Percentiles rank a stretch among this genome's conserved stretches.
phyloP scores from a whole-genome alignment of 2,888 invertebrate species.

The Tachystola acroxantha region DNA sequence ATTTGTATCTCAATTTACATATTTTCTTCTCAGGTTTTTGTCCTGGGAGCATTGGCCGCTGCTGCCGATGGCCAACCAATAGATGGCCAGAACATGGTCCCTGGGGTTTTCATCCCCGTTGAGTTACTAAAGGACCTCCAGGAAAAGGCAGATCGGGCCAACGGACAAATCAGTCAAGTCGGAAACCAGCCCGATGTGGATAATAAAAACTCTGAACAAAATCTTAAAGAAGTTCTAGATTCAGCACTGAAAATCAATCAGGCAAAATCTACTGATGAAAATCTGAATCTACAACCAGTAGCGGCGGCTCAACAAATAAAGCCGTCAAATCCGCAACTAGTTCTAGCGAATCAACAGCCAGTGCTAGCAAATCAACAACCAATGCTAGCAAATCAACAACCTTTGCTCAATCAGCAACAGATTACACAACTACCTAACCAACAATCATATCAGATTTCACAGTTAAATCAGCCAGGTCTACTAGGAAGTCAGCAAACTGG shows the following conservation, averaged over 20 bases:
- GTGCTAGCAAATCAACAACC: conserved; percentile 10
- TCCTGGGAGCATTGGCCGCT: conserved; percentile 4
- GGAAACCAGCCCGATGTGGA: conserved; percentile 3
- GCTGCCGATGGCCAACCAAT: conserved; percentile 4
- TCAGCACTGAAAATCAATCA: conserved; percentile 1
- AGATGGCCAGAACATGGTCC: conserved; percentile 16
- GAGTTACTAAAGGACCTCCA: conserved; percentile 34
- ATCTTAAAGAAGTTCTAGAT: neutral
- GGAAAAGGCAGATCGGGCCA: conserved; percentile 19
- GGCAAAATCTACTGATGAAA: neutral
- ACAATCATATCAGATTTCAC: neutral
- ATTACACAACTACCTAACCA: conserved; percentile 10
- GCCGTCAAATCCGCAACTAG: neutral
- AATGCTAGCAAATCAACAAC: conserved; percentile 12
- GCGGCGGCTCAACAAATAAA: neutral
- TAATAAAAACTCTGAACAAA: neutral
- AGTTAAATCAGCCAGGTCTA: too few species aligned
- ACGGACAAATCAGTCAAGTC: conserved; percentile 6
- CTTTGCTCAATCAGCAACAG: conserved; percentile 8
- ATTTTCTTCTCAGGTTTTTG: conserved; percentile 9
- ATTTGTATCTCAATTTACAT: neutral
- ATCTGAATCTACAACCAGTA: neutral
- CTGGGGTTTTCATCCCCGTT: conserved; percentile 41
- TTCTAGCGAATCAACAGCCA: neutral
- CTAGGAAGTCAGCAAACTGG: too few species aligned